Evolutionary conservation across 2,888 invertebrate genomes (phyloP).

Genomic region (Ptilodon capucinus): DNA sequence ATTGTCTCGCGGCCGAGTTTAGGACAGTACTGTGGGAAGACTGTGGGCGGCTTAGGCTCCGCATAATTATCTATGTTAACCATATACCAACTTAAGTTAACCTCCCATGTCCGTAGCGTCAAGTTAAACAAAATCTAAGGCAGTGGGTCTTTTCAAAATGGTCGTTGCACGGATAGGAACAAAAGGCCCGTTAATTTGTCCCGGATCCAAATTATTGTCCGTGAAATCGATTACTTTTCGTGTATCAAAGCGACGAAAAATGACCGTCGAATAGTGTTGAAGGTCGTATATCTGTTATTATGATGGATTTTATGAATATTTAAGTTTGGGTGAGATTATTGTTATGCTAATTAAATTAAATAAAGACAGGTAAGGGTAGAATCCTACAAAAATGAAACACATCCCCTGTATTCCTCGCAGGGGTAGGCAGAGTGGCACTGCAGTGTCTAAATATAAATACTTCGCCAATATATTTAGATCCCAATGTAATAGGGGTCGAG

Average conservation of each 20-base stretch:
- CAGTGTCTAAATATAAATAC: too few species aligned
- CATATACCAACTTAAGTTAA: constrained; percentile 39
- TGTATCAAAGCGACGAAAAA: constrained; percentile 16
- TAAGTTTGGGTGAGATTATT: neutral
- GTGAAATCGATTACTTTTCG: constrained; percentile 49
- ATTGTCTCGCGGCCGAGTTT: constrained; percentile 50
- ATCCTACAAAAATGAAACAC: too few species aligned
- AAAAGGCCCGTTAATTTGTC: constrained; percentile 51
- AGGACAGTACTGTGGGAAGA: constrained; percentile 56
- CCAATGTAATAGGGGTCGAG: too few species aligned
- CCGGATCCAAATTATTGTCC: constrained; percentile 46
- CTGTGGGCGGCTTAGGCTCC: constrained; percentile 58
- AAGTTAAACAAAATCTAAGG: constrained; percentile 1
- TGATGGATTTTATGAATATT: neutral
- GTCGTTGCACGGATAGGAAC: constrained; percentile 35
- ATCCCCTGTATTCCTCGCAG: too few species aligned
- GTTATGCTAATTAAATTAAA: too few species aligned
- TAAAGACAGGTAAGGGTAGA: too few species aligned
- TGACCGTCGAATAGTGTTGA: neutral
- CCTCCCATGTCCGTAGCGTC: constrained; percentile 14
- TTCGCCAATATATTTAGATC: too few species aligned
- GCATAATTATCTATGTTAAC: constrained; percentile 57
- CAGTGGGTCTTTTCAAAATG: constrained; percentile 28
- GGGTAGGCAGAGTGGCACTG: too few species aligned
- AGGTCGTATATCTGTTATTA: neutral